Base-by-base conservation (phyloP, 2,888 invertebrate species). In the Xanthorhoe spadicearia region DNA sequence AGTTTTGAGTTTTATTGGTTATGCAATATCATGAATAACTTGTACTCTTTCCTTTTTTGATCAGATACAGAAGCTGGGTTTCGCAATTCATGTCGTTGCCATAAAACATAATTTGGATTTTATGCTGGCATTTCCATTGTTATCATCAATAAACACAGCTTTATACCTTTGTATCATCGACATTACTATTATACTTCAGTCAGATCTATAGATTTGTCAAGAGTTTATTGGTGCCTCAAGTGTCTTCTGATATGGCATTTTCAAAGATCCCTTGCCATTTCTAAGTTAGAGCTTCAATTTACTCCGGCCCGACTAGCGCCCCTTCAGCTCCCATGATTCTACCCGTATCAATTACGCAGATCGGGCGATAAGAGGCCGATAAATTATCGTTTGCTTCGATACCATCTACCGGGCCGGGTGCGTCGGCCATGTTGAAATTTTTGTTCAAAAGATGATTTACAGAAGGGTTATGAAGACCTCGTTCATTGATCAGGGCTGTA, bases 341-440 rank as follows among this genome's bases (percentile, higher is more conserved):
- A 82, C 85, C 87, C 83, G 85, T 87, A 88, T 90, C 90, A 88
- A 89, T 90, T 89, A 90, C 89, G 86, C 86, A 86, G 89, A 89
- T 90, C 85, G 81, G 73, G 68, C 79, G 89, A 89, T 90, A 89
- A 86, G 80, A 77, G 75, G 72, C 75, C 86, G 82, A 88, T 90
- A 89, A 89, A 89, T 91, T 86, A 85, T 88, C 81, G 75, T 80
- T 76, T 71, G 71, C 73, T 71, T 70, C 73, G 85, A 87, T 87
- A 87, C 76, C 77, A 87, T 88, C 87, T 84, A 75, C 68, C 71
- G 80, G 81, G 81, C 50, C 78, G 77, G 77, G 74, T 71, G 76
- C 75, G 66, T 75, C 77, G 73, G 77, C 76, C 75, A 80, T 80
- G 71, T 81, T 80, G 78, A 81, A 81, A 78, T 78, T 80, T 83